Percentiles rank a stretch among this genome's conserved stretches.
Evolutionary conservation across 2,888 invertebrate genomes (phyloP).

Genomic region (Antheraea yamamai): DNA sequence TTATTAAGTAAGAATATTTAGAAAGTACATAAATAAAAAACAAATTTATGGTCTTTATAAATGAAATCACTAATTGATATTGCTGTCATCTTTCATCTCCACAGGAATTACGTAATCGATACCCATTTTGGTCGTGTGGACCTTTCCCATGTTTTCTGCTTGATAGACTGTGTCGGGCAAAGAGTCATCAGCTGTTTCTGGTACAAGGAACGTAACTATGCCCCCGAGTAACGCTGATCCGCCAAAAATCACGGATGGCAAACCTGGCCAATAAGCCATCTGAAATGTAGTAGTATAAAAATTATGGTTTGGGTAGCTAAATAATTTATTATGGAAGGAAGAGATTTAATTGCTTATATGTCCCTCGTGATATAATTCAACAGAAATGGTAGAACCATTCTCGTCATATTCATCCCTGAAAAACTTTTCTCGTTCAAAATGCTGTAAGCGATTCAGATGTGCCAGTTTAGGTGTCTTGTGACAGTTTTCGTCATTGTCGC

Average conservation of each 20-base stretch:
- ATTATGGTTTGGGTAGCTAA: too few species aligned
- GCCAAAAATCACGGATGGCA: slow-evolving; percentile 63
- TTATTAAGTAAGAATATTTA: too few species aligned
- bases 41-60: not conserved
- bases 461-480: not conserved
- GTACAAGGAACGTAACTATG: slow-evolving; percentile 57
- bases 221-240: slow-evolving; percentile 55
- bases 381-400: not conserved
- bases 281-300: slow-evolving; percentile 35
- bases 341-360: too few species aligned
- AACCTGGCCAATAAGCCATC: slow-evolving; percentile 63
- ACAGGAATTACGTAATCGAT: slow-evolving; percentile 25
- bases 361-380: not conserved
- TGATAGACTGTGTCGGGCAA: slow-evolving; percentile 65
- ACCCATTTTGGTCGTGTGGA: slow-evolving; percentile 23
- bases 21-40: not conserved
- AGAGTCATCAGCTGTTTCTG: slow-evolving; percentile 56
- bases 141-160: slow-evolving; percentile 57
- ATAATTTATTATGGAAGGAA: too few species aligned
- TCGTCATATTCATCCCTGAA: not conserved
- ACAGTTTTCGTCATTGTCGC: too few species aligned
- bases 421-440: not conserved
- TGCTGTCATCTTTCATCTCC: slow-evolving; percentile 21
- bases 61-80: slow-evolving; percentile 17
- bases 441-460: not conserved